phyloP scores from a whole-genome alignment of 2,113 vertebrate genomes.

The Tachycineta bicolor region DNA sequence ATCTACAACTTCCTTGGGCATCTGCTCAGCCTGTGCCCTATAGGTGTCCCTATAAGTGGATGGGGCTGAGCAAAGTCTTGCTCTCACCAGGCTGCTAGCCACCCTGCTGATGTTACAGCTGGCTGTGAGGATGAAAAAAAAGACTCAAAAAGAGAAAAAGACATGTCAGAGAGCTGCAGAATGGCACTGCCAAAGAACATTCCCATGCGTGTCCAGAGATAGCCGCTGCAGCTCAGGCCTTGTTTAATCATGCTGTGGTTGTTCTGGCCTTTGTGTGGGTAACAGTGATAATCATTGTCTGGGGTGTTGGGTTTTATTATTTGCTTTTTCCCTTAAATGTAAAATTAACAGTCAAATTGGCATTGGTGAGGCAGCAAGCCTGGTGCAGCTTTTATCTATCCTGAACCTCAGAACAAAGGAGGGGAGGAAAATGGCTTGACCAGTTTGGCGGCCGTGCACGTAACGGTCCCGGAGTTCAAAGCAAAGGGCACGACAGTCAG shows the following conservation, averaged over 20 bases:
- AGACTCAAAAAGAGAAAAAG: neutral
- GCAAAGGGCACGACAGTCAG: slow-evolving; percentile 7
- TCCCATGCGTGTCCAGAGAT: neutral
- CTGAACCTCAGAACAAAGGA: neutral
- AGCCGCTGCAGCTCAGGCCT: neutral
- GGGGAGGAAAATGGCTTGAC: neutral
- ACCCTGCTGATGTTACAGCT: neutral
- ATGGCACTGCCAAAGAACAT: neutral
- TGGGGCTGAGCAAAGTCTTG: neutral
- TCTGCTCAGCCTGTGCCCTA: neutral
- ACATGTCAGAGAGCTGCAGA: neutral
- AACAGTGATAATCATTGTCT: neutral
- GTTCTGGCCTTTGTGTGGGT: slow-evolving; percentile 15
- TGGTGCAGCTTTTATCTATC: slow-evolving; percentile 14
- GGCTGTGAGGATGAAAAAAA: neutral
- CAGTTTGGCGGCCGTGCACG: rapidly evolving
- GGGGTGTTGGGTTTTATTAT: neutral
- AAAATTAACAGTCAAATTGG: neutral
- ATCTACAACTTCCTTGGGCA: neutral
- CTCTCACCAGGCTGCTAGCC: neutral
- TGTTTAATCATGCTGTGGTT: neutral
- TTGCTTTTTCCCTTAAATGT: neutral
- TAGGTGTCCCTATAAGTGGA: neutral
- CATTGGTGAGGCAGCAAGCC: neutral
- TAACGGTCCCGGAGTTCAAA: neutral